Conservation (phyloP, 2,888 invertebrate genomes). For the Spicauda simplicius region DNA sequence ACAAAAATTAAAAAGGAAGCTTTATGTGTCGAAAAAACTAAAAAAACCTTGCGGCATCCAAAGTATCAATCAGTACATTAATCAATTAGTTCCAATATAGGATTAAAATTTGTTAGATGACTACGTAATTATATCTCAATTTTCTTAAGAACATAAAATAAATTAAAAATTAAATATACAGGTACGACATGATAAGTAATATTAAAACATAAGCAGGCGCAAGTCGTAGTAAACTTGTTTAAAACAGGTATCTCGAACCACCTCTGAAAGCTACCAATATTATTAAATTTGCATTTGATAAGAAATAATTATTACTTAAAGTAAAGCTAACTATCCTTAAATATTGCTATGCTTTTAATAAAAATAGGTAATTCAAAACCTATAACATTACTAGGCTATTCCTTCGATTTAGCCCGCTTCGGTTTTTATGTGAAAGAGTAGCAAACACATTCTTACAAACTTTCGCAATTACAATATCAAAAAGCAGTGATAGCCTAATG, state of each 20-base stretch:
- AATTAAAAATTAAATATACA: not conserved
- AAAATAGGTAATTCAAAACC: not conserved
- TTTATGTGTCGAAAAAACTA: too few relatives aligned
- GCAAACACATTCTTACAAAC: too few relatives aligned
- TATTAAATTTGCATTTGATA: slow-evolving; percentile 25
- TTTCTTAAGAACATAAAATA: not conserved
- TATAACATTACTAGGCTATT: too few relatives aligned
- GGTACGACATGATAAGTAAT: not conserved
- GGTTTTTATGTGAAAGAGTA: too few relatives aligned
- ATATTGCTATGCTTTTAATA: not conserved
- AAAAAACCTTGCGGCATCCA: too few relatives aligned
- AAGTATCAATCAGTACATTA: too few relatives aligned
- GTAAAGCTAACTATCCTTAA: not conserved
- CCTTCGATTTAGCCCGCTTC: too few relatives aligned
- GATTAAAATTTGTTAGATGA: too few relatives aligned
- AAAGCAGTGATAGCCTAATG: too few relatives aligned
- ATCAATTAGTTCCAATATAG: too few relatives aligned
- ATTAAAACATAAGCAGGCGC: not conserved
- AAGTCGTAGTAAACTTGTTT: slow-evolving; percentile 12
- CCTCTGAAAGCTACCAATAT: slow-evolving; percentile 13
- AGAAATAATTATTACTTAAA: slow-evolving; percentile 4
- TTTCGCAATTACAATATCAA: too few relatives aligned
- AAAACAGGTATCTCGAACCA: slow-evolving; percentile 15
- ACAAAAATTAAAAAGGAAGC: not conserved
- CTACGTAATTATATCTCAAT: too few relatives aligned